A percentile compares a stretch with the other conserved stretches of the same genome.
Conservation (phyloP, 2,113 vertebrate species). For the Lipophrys pholis region DNA sequence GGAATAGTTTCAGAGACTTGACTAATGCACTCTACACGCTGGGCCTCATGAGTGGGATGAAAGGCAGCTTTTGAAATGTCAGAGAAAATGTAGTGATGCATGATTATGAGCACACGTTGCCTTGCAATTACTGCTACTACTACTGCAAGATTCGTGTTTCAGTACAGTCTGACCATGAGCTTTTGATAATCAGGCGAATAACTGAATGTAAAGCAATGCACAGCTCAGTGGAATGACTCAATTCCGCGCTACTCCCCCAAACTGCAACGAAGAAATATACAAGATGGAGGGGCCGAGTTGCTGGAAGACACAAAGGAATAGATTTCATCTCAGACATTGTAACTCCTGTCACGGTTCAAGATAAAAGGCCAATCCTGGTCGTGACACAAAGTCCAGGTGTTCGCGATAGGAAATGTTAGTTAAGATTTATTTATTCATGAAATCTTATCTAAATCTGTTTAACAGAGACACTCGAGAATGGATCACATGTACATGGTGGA, state of each 20-base stretch:
- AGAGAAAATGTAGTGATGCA: conserved; percentile 36
- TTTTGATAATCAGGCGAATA: conserved; percentile 39
- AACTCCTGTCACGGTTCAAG: background rate
- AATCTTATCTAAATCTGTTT: background rate
- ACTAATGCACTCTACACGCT: conserved; percentile 52
- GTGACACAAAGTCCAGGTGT: background rate
- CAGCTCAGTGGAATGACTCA: background rate
- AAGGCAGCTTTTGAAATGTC: conserved; percentile 67
- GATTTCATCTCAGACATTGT: background rate
- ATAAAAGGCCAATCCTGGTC: background rate
- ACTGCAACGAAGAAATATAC: background rate
- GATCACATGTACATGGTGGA: background rate
- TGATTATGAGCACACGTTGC: conserved; percentile 11
- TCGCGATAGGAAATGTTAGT: background rate
- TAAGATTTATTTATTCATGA: background rate
- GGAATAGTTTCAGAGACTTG: conserved; percentile 59
- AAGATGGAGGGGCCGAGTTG: background rate
- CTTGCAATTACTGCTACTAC: conserved; percentile 10
- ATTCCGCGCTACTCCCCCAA: background rate
- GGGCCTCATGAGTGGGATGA: conserved; percentile 54
- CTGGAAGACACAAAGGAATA: background rate
- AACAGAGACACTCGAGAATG: background rate
- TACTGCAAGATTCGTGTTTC: conserved; percentile 25
- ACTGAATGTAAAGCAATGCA: conserved; percentile 21
- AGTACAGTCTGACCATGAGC: conserved; percentile 12